Percentiles rank a stretch among this genome's conserved stretches.
phyloP scores from a whole-genome alignment of 2,113 vertebrate genomes.

The Hemibagrus wyckioides region DNA sequence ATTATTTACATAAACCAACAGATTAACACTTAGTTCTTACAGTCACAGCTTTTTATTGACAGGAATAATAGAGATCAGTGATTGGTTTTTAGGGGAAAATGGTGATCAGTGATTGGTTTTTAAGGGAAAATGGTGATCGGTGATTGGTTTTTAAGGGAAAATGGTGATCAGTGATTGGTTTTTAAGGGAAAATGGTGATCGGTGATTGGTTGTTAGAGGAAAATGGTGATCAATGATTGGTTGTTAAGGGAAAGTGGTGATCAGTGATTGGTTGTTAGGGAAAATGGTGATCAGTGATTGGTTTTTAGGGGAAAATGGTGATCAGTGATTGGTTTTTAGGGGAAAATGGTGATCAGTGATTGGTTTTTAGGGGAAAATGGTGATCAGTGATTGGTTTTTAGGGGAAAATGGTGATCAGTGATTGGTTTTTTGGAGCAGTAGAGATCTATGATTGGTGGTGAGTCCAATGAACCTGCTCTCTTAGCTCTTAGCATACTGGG shows the following conservation, averaged over 20 bases:
- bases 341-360: too few relatives aligned
- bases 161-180: not conserved
- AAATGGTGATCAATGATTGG: not conserved
- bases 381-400: not conserved
- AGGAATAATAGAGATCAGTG: not conserved
- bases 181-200: too few relatives aligned
- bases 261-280: not conserved
- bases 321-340: too few relatives aligned
- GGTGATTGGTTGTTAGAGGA: not conserved
- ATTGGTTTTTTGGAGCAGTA: not conserved
- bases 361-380: too few relatives aligned
- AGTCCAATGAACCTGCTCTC: not conserved
- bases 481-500: not conserved
- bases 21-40: too few relatives aligned
- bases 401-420: not conserved
- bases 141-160: not conserved
- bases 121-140: too few relatives aligned
- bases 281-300: not conserved
- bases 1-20: not conserved
- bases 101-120: not conserved
- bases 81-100: not conserved
- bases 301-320: too few relatives aligned
- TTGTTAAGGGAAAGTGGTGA: not conserved
- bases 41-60: too few relatives aligned
- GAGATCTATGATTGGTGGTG: not conserved